These are phyloP conservation scores for Griposia aprilina DNA, from an alignment of 2,888 invertebrate species.

Conservation along the genomic window DNA sequence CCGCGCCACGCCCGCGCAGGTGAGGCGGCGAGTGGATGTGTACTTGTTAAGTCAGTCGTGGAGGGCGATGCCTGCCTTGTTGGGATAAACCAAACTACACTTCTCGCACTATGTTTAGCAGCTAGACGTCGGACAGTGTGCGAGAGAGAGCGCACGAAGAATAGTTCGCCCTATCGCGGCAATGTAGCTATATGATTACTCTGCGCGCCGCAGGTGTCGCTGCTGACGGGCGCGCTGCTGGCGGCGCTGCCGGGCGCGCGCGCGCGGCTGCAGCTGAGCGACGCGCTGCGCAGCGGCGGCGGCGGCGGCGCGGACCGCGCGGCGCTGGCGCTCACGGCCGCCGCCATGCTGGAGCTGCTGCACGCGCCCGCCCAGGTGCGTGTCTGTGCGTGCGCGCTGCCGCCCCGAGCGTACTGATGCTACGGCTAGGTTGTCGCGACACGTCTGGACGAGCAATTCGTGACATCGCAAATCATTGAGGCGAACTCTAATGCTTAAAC, in stretches of 20 bases:
- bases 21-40: neutral
- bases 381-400: neutral
- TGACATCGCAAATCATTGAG: neutral
- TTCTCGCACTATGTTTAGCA: neutral
- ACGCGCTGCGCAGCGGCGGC: conserved; percentile 62
- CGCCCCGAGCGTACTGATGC: neutral
- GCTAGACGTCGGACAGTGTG: neutral
- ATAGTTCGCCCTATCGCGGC: neutral
- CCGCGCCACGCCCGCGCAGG: conserved; percentile 38
- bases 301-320: conserved; percentile 47
- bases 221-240: conserved; percentile 35
- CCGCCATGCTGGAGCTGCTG: conserved; percentile 40
- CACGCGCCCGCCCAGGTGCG: conserved; percentile 4
- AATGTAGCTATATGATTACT: neutral
- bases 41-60: too few species aligned
- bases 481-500: neutral
- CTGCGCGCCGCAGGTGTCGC: conserved; percentile 19
- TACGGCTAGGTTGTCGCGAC: neutral
- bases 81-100: neutral
- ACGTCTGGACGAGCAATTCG: neutral
- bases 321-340: conserved; percentile 28
- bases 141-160: neutral
- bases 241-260: conserved; percentile 41
- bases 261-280: conserved; percentile 56
- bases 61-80: too few species aligned